Percentiles rank a stretch among this genome's conserved stretches.
phyloP scores from a whole-genome alignment of 2,888 invertebrate species.

The Tetranychus truncatus region DNA sequence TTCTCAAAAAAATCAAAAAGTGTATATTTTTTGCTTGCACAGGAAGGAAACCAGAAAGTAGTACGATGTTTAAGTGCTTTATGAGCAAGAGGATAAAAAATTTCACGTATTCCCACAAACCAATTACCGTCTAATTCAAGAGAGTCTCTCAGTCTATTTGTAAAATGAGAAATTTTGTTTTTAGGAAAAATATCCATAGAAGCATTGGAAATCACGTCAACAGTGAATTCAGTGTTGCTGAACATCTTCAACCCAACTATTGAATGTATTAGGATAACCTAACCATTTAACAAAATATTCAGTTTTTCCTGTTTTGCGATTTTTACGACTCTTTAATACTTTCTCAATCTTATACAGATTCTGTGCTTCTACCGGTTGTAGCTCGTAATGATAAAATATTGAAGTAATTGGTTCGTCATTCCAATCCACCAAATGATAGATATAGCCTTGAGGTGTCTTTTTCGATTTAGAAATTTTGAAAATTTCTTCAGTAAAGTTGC shows the following conservation, averaged over 20 bases:
- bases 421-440: neutral
- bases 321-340: neutral
- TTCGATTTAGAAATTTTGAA: neutral
- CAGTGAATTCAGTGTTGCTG: neutral
- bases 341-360: neutral
- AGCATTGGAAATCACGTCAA: neutral
- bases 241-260: slow-evolving; percentile 2
- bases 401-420: neutral
- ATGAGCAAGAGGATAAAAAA: neutral
- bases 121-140: neutral
- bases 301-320: neutral
- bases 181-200: neutral
- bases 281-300: slow-evolving; percentile 2
- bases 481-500: neutral
- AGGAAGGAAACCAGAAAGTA: too few relatives aligned
- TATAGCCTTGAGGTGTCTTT: neutral
- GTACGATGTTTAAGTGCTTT: neutral
- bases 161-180: neutral
- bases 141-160: neutral
- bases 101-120: neutral
- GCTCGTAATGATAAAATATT: neutral
- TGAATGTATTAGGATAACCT: slow-evolving; percentile 5
- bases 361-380: neutral
- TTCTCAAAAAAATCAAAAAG: too few relatives aligned
- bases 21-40: too few relatives aligned